phyloP scores from a whole-genome alignment of 1,140 invertebrate genomes.

The Liolophura sinensis region DNA sequence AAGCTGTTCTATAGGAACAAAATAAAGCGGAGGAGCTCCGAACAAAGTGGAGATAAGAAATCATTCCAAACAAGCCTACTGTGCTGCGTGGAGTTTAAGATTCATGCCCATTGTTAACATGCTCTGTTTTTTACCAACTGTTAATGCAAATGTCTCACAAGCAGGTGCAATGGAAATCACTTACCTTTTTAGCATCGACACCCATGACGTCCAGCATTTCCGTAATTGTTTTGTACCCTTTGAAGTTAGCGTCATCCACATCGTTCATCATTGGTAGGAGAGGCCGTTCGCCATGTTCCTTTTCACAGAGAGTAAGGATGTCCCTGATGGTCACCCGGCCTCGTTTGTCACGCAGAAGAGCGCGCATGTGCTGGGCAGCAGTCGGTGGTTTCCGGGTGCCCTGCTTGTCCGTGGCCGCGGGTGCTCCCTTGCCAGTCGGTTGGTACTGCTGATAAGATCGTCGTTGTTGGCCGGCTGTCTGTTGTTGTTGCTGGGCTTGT shows the following conservation, averaged over 20 bases:
- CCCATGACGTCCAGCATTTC: slow-evolving; percentile 49
- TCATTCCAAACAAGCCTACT: no score
- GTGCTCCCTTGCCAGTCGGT: background rate
- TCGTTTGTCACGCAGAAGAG: slow-evolving; percentile 41
- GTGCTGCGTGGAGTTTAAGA: no score
- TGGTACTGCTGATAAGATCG: background rate
- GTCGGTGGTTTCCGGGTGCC: slow-evolving; percentile 9
- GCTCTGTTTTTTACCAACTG: no score
- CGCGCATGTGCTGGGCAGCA: slow-evolving; percentile 46
- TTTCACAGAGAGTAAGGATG: slow-evolving; percentile 45
- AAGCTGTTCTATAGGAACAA: no score
- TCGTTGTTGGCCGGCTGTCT: background rate
- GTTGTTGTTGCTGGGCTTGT: slow-evolving; percentile 11
- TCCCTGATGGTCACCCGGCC: slow-evolving; percentile 48
- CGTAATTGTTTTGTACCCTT: slow-evolving; percentile 35
- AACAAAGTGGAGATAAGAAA: no score
- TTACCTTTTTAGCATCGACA: slow-evolving; percentile 53
- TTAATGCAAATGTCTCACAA: no score
- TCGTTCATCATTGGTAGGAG: slow-evolving; percentile 36
- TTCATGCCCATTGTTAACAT: no score
- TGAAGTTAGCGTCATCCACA: slow-evolving; percentile 44
- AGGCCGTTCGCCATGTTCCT: slow-evolving; percentile 16
- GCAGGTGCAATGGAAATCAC: background rate
- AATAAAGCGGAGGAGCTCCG: no score
- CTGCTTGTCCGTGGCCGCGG: slow-evolving; percentile 15